Conservation (phyloP, 2,888 invertebrate species). For the Lagria hirta region DNA sequence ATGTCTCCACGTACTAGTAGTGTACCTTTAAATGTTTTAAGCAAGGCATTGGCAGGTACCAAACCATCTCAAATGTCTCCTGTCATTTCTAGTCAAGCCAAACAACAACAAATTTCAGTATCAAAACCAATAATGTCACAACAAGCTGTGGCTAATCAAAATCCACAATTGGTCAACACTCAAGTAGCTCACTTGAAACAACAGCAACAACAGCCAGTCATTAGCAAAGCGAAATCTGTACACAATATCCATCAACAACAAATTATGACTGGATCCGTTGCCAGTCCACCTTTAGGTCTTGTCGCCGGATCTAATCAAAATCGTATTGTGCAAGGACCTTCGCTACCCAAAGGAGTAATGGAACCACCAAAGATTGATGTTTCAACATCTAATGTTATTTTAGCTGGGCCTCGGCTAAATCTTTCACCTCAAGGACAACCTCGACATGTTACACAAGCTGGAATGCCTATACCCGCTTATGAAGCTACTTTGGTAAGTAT, state of each 20-base stretch:
- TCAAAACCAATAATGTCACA: conserved; percentile 8
- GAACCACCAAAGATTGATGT: conserved; percentile 61
- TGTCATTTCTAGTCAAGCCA: conserved; percentile 32
- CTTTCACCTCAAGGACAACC: conserved; percentile 57
- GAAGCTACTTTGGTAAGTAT: conserved; percentile 72
- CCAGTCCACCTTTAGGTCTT: conserved; percentile 51
- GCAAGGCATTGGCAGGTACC: conserved; percentile 34
- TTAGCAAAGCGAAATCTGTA: conserved; percentile 42
- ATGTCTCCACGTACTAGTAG: conserved; percentile 44
- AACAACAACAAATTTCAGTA: conserved; percentile 29
- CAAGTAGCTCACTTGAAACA: conserved; percentile 55
- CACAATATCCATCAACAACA: conserved; percentile 42
- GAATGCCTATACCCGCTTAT: conserved; percentile 63
- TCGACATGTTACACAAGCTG: conserved; percentile 58
- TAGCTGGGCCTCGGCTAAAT: conserved; percentile 55
- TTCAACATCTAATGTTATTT: conserved; percentile 58
- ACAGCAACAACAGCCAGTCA: conserved; percentile 49
- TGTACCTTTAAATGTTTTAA: conserved; percentile 31
- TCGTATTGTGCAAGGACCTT: conserved; percentile 61
- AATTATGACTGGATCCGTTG: conserved; percentile 57
- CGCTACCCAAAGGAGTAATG: conserved; percentile 53
- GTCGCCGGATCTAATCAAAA: conserved; percentile 54
- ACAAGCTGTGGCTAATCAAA: conserved; percentile 10
- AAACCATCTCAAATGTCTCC: conserved; percentile 41
- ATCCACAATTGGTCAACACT: conserved; percentile 43